Evolutionary conservation across 2,888 invertebrate genomes (phyloP).

Genomic region (Quadriops clusia): DNA sequence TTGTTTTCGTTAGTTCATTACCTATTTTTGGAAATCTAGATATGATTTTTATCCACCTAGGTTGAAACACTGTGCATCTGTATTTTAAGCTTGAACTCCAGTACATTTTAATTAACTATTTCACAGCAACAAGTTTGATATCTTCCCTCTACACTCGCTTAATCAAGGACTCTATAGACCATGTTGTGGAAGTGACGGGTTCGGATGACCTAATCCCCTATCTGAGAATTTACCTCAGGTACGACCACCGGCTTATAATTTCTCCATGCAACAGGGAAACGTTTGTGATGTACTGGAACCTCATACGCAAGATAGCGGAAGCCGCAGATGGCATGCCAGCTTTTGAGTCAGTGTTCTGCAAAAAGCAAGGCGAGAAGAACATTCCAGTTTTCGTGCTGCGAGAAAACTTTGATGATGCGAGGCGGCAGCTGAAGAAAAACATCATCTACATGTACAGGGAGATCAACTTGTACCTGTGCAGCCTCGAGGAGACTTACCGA

Average conservation of each 20-base stretch:
- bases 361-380: conserved; percentile 17
- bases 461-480: conserved; percentile 12
- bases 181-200: conserved; percentile 45
- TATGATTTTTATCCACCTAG: too few relatives aligned
- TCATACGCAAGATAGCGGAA: conserved; percentile 35
- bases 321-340: conserved; percentile 17
- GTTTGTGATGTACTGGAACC: conserved; percentile 43
- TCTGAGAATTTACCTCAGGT: conserved; percentile 46
- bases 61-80: too few relatives aligned
- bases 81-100: too few relatives aligned
- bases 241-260: conserved; percentile 43
- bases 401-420: conserved; percentile 19
- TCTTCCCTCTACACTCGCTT: conserved; percentile 52
- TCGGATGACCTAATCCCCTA: conserved; percentile 46
- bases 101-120: too few relatives aligned
- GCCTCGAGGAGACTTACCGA: conserved; percentile 10
- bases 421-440: conserved; percentile 10
- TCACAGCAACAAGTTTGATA: conserved; percentile 35
- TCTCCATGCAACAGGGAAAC: conserved; percentile 48
- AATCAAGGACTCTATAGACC: conserved; percentile 54
- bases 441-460: conserved; percentile 12
- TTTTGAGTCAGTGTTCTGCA: conserved; percentile 21
- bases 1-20: too few relatives aligned
- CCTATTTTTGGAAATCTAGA: too few relatives aligned
- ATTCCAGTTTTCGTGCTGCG: conserved; percentile 27